Conservation (phyloP, 2,113 vertebrate species). For the Ameiurus melas region DNA sequence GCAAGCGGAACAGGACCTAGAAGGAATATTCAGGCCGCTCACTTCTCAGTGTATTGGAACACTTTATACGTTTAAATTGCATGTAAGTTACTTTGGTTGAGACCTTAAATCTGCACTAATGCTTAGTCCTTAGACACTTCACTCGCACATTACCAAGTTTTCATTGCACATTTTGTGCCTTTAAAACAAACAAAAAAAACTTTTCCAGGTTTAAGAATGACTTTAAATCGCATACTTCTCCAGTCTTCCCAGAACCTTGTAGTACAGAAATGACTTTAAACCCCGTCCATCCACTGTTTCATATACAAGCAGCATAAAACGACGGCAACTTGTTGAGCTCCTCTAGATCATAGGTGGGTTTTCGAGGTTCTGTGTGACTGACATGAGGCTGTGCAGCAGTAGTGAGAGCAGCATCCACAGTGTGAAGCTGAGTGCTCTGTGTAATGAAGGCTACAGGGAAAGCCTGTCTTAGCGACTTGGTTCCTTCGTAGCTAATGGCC, state of each 20-base stretch:
- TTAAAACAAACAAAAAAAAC: not conserved
- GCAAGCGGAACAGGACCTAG: not conserved
- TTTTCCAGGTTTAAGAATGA: not conserved
- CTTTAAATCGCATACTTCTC: not conserved
- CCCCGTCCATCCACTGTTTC: not conserved
- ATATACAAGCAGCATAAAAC: not conserved
- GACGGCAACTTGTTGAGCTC: not conserved
- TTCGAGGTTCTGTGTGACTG: constrained; percentile 19
- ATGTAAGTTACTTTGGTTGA: not conserved
- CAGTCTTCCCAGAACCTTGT: not conserved
- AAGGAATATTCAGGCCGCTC: not conserved
- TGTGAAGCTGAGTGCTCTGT: constrained; percentile 21
- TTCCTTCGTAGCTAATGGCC: constrained; percentile 69
- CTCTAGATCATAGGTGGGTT: constrained; percentile 3
- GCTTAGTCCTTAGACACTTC: not conserved
- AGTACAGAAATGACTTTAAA: not conserved
- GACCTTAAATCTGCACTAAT: not conserved
- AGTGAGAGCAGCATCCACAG: not conserved
- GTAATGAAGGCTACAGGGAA: constrained; percentile 45
- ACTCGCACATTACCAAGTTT: not conserved
- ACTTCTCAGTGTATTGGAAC: not conserved
- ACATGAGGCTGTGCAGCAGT: constrained; percentile 7
- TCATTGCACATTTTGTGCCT: not conserved
- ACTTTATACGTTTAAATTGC: not conserved
- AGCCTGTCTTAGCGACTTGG: constrained; percentile 33